Evolutionary conservation across 1,140 invertebrate species (phyloP).

Genomic region (Philopotamus ludificatus): DNA sequence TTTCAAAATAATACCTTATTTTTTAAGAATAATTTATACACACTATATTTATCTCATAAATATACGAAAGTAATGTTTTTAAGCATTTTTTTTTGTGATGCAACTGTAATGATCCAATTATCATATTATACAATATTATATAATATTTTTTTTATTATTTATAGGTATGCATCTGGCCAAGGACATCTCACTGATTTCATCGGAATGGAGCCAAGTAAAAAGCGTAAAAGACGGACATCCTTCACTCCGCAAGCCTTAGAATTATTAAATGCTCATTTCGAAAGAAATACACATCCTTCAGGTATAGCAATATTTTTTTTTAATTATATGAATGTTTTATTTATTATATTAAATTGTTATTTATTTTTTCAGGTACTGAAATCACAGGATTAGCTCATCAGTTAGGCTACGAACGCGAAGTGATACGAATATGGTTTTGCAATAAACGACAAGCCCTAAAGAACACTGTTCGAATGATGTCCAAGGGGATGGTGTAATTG

Average conservation of each 20-base stretch:
- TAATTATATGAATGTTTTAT: conserved; percentile 1
- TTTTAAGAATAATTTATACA: background rate
- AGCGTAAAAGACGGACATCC: conserved; percentile 91
- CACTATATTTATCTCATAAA: background rate
- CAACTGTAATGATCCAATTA: too few relatives aligned
- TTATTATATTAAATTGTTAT: background rate
- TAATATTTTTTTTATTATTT: conserved; percentile 50
- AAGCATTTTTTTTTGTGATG: background rate
- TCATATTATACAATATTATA: background rate
- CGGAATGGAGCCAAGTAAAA: conserved; percentile 94
- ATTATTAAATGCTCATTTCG: conserved; percentile 92
- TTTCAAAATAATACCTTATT: too few relatives aligned
- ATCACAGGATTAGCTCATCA: conserved; percentile 94
- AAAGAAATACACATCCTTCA: conserved; percentile 96
- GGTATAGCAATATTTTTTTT: conserved; percentile 60
- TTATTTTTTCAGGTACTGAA: conserved; percentile 77
- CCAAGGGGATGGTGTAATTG: conserved; percentile 68
- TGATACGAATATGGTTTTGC: conserved; percentile 99
- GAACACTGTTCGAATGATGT: conserved; percentile 91
- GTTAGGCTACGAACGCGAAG: conserved; percentile 94
- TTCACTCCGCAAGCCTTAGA: conserved; percentile 96
- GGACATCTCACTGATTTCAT: conserved; percentile 94
- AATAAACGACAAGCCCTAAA: conserved; percentile 97
- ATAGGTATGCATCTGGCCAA: conserved; percentile 85
- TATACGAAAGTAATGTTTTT: background rate